A percentile compares a stretch with the other conserved stretches of the same genome.
These are phyloP conservation scores for Drosophila percnosoma DNA, from an alignment of 2,888 invertebrate species.

Conservation along the genomic window DNA sequence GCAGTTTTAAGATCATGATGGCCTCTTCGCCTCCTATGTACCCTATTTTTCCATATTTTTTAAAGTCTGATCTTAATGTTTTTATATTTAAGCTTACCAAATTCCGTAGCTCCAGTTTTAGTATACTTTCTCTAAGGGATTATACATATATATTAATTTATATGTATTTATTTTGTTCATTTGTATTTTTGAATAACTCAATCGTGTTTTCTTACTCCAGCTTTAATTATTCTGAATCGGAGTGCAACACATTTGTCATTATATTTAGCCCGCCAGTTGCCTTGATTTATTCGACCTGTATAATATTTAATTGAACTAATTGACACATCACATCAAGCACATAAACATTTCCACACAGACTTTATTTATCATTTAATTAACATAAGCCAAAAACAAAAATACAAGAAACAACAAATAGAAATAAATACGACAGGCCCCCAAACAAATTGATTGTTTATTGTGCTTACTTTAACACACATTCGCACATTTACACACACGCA, in stretches of 20 bases:
- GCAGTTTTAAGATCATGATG: neutral
- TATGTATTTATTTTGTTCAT: neutral
- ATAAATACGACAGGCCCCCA: constrained; percentile 52
- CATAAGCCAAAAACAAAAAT: constrained; percentile 47
- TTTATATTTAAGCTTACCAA: no score
- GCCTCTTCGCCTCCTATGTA: neutral
- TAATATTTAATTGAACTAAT: constrained; percentile 62
- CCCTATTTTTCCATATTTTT: neutral
- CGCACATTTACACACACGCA: constrained; percentile 36
- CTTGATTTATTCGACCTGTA: constrained; percentile 34
- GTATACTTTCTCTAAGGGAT: neutral
- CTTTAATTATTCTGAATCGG: neutral
- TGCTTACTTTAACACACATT: constrained; percentile 64
- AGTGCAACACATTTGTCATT: neutral
- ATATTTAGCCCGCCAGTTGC: neutral
- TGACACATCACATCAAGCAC: constrained; percentile 57
- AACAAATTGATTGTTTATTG: constrained; percentile 76
- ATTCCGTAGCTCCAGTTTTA: neutral
- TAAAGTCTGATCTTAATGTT: neutral
- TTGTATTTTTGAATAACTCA: neutral
- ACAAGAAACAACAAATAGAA: constrained; percentile 34
- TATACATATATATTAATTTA: neutral
- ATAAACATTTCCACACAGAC: constrained; percentile 49
- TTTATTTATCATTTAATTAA: constrained; percentile 75
- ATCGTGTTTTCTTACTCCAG: neutral